A percentile compares a stretch with the other conserved stretches of the same genome.
phyloP scores from a whole-genome alignment of 2,113 vertebrate genomes.

The Prunella fulvescens region DNA sequence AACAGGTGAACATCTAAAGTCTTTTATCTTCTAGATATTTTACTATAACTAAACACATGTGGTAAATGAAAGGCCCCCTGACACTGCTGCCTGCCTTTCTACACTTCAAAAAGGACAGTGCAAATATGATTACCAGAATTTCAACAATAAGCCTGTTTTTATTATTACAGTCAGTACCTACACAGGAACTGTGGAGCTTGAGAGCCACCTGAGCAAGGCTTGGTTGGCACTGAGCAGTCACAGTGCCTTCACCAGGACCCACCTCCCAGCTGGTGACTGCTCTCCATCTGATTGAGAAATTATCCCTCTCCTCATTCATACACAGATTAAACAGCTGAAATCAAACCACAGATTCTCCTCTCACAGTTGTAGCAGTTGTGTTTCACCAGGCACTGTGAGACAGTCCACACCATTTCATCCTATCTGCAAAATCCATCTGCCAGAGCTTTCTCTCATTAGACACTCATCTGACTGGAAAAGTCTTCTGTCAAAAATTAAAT shows the following conservation, averaged over 20 bases:
- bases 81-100: background rate
- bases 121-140: background rate
- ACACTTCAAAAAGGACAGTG: background rate
- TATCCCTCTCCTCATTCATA: background rate
- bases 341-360: background rate
- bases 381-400: background rate
- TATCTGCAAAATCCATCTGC: background rate
- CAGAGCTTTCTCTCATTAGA: background rate
- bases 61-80: background rate
- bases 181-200: fast-evolving
- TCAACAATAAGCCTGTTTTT: background rate
- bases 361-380: background rate
- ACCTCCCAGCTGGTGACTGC: background rate
- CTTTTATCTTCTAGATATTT: background rate
- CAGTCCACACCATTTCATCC: background rate
- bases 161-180: background rate
- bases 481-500: background rate
- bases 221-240: background rate
- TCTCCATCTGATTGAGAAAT: background rate
- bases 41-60: background rate
- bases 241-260: background rate
- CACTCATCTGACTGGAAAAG: background rate
- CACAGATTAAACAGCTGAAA: background rate
- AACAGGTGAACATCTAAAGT: background rate
- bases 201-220: background rate